These are phyloP conservation scores for Nylanderia fulva DNA, from an alignment of 1,140 invertebrate species.

Conservation along the genomic window DNA sequence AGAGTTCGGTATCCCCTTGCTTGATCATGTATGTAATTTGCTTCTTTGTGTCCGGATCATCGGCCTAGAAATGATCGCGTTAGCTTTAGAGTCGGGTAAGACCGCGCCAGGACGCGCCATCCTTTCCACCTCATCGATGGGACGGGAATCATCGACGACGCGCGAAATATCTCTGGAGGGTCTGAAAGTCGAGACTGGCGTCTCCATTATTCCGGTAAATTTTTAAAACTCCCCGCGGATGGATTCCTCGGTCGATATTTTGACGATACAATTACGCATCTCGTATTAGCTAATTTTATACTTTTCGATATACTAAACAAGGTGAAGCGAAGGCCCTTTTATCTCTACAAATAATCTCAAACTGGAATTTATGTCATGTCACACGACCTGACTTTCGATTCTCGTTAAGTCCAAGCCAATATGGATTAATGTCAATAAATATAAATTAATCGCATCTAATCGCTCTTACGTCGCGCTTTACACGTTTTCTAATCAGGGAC, in stretches of 20 bases:
- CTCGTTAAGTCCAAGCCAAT: background rate
- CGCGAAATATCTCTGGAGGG: background rate
- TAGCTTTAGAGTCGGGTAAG: conserved; percentile 49
- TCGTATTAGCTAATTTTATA: conserved; percentile 21
- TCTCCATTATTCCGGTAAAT: conserved; percentile 35
- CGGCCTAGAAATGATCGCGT: conserved; percentile 85
- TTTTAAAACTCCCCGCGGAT: background rate
- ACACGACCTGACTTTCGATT: background rate
- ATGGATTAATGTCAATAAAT: background rate
- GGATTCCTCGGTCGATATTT: background rate
- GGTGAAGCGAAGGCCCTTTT: background rate
- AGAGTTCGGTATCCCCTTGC: conserved; percentile 92
- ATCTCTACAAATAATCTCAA: background rate
- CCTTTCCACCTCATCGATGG: background rate
- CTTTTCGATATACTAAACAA: background rate
- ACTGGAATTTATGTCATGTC: background rate
- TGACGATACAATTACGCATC: conserved; percentile 21
- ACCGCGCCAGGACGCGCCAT: conserved; percentile 30
- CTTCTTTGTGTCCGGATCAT: conserved; percentile 92
- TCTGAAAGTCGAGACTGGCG: conserved; percentile 10
- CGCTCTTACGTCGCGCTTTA: background rate
- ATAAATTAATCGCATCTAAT: conserved; percentile 15
- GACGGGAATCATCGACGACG: conserved; percentile 23
- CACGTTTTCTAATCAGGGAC: background rate
- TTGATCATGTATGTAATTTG: conserved; percentile 94